Evolutionary conservation across 2,113 vertebrate genomes (phyloP).

Genomic region (Aptenodytes patagonicus): DNA sequence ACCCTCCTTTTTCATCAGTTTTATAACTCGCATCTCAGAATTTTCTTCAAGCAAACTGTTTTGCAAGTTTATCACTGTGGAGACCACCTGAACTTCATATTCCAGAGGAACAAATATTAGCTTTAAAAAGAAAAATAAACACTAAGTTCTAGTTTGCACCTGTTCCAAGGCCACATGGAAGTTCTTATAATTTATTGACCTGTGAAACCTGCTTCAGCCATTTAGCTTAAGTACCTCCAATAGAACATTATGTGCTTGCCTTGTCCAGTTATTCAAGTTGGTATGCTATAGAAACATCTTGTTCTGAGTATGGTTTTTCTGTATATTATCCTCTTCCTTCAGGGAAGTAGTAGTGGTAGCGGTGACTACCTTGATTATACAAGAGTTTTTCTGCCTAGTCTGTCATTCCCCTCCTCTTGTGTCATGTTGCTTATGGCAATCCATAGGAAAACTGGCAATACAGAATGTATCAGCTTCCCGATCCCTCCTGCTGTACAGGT

Average conservation of each 20-base stretch:
- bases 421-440: not conserved
- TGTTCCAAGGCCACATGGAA: not conserved
- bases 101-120: not conserved
- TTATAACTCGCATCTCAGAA: not conserved
- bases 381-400: not conserved
- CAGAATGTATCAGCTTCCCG: not conserved
- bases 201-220: not conserved
- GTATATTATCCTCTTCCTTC: not conserved
- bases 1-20: not conserved
- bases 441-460: not conserved
- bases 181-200: not conserved
- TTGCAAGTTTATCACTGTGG: not conserved
- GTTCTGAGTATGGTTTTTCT: not conserved
- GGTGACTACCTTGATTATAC: not conserved
- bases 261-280: not conserved
- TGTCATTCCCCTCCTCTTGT: not conserved
- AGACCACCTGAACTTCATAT: not conserved
- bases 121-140: not conserved
- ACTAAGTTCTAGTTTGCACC: not conserved
- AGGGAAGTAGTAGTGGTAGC: not conserved
- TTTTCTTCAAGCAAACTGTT: not conserved
- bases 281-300: not conserved
- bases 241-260: not conserved
- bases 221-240: not conserved
- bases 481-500: not conserved